A percentile compares a stretch with the other conserved stretches of the same genome.
Evolutionary conservation across 1,140 invertebrate species (phyloP).

Genomic region (Lepidurus packardi): DNA sequence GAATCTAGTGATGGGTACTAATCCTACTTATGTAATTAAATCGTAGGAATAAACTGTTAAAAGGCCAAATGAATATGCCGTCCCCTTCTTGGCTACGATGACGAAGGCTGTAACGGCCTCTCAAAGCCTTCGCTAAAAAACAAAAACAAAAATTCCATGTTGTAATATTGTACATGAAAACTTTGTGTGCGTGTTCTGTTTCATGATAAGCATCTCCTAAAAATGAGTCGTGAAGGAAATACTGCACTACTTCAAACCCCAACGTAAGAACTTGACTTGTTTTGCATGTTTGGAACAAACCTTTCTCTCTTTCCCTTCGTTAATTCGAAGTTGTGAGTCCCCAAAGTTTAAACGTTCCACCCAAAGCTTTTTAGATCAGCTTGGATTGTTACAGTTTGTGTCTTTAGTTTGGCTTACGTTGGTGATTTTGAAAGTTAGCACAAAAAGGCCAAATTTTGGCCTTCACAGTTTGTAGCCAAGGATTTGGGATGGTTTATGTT

Average conservation of each 20-base stretch:
- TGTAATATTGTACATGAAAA: constrained; percentile 9
- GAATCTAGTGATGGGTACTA: constrained; percentile 35
- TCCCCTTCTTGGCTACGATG: constrained; percentile 22
- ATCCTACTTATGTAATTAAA: constrained; percentile 29
- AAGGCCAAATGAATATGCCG: constrained; percentile 14
- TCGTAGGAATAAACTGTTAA: constrained; percentile 33
- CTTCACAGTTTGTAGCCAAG: too few species aligned
- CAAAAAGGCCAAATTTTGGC: too few species aligned
- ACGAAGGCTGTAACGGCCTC: constrained; percentile 24
- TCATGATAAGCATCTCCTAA: constrained; percentile 24
- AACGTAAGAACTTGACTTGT: constrained; percentile 15
- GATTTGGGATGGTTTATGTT: too few species aligned
- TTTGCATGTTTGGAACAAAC: not conserved
- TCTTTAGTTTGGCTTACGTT: not conserved
- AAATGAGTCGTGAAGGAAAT: constrained; percentile 19
- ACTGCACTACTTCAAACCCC: constrained; percentile 21
- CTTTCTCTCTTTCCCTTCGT: not conserved
- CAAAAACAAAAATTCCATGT: constrained; percentile 16
- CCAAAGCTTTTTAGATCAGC: not conserved
- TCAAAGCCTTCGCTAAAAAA: constrained; percentile 17
- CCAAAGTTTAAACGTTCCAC: not conserved
- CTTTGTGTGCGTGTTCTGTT: constrained; percentile 27
- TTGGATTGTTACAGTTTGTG: not conserved
- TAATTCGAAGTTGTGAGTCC: not conserved
- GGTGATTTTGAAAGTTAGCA: not conserved